These are phyloP conservation scores for Peromyscus leucopus DNA, from an alignment of 2,113 vertebrate species.

Conservation along the genomic window DNA sequence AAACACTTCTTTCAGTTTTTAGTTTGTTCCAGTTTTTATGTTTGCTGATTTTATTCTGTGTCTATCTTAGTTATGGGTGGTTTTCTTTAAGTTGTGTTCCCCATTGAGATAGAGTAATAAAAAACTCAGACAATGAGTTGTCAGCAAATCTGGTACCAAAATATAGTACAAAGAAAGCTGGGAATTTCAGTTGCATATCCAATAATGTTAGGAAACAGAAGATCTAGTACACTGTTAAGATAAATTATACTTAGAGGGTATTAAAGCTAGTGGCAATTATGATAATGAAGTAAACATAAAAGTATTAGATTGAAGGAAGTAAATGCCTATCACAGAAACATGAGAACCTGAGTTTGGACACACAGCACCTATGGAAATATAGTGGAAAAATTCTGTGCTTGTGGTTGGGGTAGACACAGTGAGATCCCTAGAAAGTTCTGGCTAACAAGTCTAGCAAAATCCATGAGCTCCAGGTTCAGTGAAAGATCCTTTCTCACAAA, in stretches of 20 bases:
- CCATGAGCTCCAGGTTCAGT: not conserved
- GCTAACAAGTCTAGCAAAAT: not conserved
- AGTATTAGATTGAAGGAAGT: not conserved
- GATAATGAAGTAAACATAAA: not conserved
- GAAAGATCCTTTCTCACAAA: not conserved
- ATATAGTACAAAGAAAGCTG: not conserved
- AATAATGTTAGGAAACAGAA: not conserved
- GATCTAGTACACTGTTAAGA: not conserved
- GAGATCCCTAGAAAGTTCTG: not conserved
- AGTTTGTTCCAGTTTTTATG: not conserved
- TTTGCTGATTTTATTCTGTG: not conserved
- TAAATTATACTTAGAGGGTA: not conserved
- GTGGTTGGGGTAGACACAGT: not conserved
- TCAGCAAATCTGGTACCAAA: not conserved
- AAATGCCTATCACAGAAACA: not conserved
- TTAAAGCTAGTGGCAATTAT: not conserved
- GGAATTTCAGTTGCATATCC: not conserved
- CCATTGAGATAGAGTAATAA: not conserved
- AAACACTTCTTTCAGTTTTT: not conserved
- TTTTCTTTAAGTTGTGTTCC: not conserved
- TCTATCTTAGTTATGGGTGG: not conserved
- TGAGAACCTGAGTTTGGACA: not conserved
- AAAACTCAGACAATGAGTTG: not conserved
- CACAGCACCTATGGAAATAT: not conserved
- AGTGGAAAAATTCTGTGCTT: not conserved